Conservation (phyloP, 2,888 invertebrate genomes). For the Cephus rjabovi region DNA sequence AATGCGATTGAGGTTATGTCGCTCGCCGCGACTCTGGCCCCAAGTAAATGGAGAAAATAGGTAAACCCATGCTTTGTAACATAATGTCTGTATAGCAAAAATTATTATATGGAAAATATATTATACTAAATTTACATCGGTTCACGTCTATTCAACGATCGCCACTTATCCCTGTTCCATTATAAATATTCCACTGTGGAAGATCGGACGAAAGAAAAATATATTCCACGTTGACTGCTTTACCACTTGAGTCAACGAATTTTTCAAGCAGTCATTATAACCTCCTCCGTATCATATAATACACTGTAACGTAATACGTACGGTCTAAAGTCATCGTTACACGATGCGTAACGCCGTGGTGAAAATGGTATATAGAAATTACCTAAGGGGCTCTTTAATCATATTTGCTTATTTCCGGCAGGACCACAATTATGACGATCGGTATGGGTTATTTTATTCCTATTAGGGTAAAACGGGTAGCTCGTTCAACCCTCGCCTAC, state of each 20-base stretch:
- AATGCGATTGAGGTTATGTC: constrained; percentile 24
- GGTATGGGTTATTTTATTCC: constrained; percentile 63
- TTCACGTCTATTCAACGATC: background rate
- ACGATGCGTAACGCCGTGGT: constrained; percentile 49
- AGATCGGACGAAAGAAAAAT: background rate
- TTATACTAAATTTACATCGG: constrained; percentile 64
- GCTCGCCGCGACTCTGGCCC: background rate
- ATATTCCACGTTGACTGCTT: background rate
- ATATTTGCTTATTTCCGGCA: constrained; percentile 63
- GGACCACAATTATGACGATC: constrained; percentile 47
- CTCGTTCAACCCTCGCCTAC: constrained; percentile 21
- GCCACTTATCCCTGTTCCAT: background rate
- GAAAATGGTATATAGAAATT: constrained; percentile 29
- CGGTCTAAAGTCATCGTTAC: constrained; percentile 11
- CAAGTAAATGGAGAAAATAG: constrained; percentile 14
- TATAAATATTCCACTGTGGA: background rate
- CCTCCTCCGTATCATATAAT: background rate
- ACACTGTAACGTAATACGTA: background rate
- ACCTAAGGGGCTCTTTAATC: constrained; percentile 52
- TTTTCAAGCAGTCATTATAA: background rate
- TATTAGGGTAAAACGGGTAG: constrained; percentile 64
- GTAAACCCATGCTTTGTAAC: constrained; percentile 65
- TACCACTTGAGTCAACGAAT: background rate
- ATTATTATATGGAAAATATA: constrained; percentile 67
- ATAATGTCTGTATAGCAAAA: constrained; percentile 67